A percentile compares a stretch with the other conserved stretches of the same genome.
phyloP scores from a whole-genome alignment of 2,113 vertebrate species.

The Lamprologus lemairii region DNA sequence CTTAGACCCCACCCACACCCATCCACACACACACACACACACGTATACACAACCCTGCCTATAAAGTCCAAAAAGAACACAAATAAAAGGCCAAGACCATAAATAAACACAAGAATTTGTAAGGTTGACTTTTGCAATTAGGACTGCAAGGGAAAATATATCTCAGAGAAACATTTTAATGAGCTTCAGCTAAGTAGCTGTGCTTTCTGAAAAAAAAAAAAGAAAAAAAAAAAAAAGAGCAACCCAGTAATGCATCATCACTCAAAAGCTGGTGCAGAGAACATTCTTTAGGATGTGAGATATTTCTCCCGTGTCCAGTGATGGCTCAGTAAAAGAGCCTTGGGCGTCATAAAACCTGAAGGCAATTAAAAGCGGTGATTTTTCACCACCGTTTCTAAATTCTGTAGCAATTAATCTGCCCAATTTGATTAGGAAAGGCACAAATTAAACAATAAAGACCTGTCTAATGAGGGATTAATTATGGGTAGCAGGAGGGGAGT shows the following conservation, averaged over 20 bases:
- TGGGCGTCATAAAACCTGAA: slow-evolving; percentile 53
- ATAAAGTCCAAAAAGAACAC: slow-evolving; percentile 26
- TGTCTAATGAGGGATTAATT: slow-evolving; percentile 99
- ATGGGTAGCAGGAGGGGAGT: slow-evolving; percentile 88
- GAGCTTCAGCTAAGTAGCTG: slow-evolving; percentile 82
- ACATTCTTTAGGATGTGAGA: slow-evolving; percentile 67
- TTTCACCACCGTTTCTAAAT: slow-evolving; percentile 89
- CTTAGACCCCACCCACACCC: not conserved
- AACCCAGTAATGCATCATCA: slow-evolving; percentile 79
- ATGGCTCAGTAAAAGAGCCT: slow-evolving; percentile 81
- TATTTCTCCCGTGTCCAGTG: slow-evolving; percentile 81
- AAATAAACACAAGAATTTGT: slow-evolving; percentile 72
- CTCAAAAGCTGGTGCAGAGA: slow-evolving; percentile 73
- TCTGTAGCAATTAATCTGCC: slow-evolving; percentile 98
- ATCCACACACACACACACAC: not conserved
- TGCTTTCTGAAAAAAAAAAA: slow-evolving; percentile 76
- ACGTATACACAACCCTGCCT: not conserved
- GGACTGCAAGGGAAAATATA: slow-evolving; percentile 82
- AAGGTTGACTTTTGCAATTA: slow-evolving; percentile 73
- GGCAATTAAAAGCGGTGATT: slow-evolving; percentile 82
- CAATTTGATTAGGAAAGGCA: slow-evolving; percentile 99
- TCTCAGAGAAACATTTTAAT: slow-evolving; percentile 83
- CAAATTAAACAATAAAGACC: slow-evolving; percentile 99
- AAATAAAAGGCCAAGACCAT: slow-evolving; percentile 55
- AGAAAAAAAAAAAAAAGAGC: not conserved